A percentile compares a stretch with the other conserved stretches of the same genome.
These are phyloP conservation scores for Chironomus riparius DNA, from an alignment of 2,888 invertebrate species.

Conservation along the genomic window DNA sequence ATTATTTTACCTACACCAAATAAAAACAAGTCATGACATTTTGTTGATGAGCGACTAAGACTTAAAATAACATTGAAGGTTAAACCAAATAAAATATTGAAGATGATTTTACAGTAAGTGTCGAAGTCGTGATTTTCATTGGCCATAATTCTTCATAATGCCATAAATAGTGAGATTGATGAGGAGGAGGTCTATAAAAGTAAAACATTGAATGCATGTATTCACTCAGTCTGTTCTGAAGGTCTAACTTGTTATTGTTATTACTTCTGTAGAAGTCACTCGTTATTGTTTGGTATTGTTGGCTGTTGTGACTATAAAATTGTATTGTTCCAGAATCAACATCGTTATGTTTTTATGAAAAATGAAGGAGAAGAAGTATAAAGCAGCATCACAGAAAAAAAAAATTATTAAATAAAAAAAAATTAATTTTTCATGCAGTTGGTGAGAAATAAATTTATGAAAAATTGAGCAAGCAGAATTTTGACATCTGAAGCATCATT, in stretches of 20 bases:
- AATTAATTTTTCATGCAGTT: neutral
- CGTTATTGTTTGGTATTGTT: neutral
- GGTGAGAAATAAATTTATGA: constrained; percentile 1
- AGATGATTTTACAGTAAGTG: neutral
- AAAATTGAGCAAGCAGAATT: neutral
- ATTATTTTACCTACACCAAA: neutral
- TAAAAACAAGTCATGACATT: neutral
- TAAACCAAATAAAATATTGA: neutral
- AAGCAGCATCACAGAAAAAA: too few species aligned
- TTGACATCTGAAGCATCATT: constrained; percentile 9
- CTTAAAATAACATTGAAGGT: neutral
- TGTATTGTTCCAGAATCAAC: too few species aligned
- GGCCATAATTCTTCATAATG: neutral
- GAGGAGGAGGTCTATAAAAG: neutral
- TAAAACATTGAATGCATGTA: neutral
- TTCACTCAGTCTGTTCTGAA: neutral
- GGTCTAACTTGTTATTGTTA: neutral
- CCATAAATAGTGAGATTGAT: neutral
- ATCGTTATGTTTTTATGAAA: too few species aligned
- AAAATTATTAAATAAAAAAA: too few species aligned
- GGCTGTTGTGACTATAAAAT: too few species aligned
- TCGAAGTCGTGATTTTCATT: neutral
- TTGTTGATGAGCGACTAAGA: neutral
- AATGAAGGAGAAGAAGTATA: too few species aligned
- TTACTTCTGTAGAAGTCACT: neutral